Percentiles rank a stretch among this genome's conserved stretches.
Evolutionary conservation across 2,888 invertebrate genomes (phyloP).

Genomic region (Dryocosmus kuriphilus): DNA sequence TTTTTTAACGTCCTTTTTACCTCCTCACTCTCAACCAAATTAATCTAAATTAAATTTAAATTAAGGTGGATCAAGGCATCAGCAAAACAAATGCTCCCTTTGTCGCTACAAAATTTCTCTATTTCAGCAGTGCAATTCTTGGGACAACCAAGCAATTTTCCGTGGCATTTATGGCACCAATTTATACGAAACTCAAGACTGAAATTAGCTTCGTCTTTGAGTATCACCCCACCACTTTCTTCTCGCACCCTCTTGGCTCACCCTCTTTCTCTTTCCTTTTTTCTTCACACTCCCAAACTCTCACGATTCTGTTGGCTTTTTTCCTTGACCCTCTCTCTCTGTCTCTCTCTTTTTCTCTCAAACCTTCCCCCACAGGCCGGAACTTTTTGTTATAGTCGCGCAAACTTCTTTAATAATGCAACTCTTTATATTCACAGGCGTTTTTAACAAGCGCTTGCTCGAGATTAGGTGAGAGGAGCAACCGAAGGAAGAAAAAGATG

Average conservation of each 20-base stretch:
- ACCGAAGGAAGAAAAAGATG: constrained; percentile 48
- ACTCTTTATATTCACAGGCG: constrained; percentile 79
- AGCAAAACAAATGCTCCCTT: neutral
- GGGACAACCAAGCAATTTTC: constrained; percentile 1
- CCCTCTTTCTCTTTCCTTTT: constrained; percentile 53
- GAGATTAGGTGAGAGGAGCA: constrained; percentile 72
- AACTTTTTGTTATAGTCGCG: constrained; percentile 76
- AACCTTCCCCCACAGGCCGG: constrained; percentile 54
- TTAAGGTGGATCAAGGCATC: neutral
- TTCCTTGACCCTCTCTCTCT: constrained; percentile 41
- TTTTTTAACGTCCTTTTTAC: neutral
- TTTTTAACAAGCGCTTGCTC: constrained; percentile 75
- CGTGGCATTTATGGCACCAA: constrained; percentile 6
- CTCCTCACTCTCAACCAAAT: neutral
- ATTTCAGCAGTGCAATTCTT: neutral
- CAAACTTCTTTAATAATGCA: constrained; percentile 78
- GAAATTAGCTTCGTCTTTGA: constrained; percentile 36
- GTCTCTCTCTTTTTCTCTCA: constrained; percentile 57
- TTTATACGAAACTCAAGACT: constrained; percentile 31
- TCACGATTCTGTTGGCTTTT: constrained; percentile 38
- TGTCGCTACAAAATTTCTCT: neutral
- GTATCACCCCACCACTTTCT: constrained; percentile 43
- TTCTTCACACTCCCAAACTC: constrained; percentile 58
- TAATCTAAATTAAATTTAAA: neutral
- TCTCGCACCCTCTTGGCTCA: constrained; percentile 49